Base-by-base conservation (phyloP, 2,888 invertebrate genomes). In the Eristalis pertinax region DNA sequence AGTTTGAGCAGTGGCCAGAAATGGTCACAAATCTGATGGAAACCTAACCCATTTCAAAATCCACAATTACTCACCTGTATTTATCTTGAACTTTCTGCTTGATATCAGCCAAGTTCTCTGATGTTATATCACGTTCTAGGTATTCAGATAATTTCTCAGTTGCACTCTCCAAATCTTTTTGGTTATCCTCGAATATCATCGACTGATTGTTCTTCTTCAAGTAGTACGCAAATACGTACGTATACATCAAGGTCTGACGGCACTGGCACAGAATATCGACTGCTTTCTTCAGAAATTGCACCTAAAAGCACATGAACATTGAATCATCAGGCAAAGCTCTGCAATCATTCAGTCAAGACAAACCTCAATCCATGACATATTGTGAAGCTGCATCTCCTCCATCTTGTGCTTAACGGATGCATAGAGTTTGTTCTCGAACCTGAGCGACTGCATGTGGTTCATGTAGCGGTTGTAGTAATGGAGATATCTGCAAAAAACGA, bases 321-420 rank as follows among this genome's bases (percentile, higher is more conserved):
- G 19, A 38, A 38, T 38, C 13, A 8, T 13, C 35, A 0, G 8
- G 2, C 2, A 0, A n/a, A n/a, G n/a, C n/a, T n/a, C n/a, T n/a
- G n/a, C n/a, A n/a, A n/a, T n/a, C n/a, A n/a, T n/a, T n/a, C n/a
- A n/a, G n/a, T n/a, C n/a, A n/a, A n/a, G 26, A 41, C 29, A 76
- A 22, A 96, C 97, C 95, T 99, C 99, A 91, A 99, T 99, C 99
- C 99, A 99, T 89, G 98, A 98, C 99, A 99, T 99, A 93, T 98
- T 98, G 93, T 98, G 98, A 92, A 98, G 98, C 93, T 99, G 99
- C 99, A 99, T 99, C 94, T 99, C 99, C 93, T 99, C 99, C 99
- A 99, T 99, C 94, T 99, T 99, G 92, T 97, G 97, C 93, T 98
- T 98, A 82, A 99, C 97, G 84, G 97, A 97, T 8, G 98, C 97